Percentiles rank a stretch among this genome's conserved stretches.
phyloP scores from a whole-genome alignment of 2,797 vertebrate genomes.

The Tapera naevia region DNA sequence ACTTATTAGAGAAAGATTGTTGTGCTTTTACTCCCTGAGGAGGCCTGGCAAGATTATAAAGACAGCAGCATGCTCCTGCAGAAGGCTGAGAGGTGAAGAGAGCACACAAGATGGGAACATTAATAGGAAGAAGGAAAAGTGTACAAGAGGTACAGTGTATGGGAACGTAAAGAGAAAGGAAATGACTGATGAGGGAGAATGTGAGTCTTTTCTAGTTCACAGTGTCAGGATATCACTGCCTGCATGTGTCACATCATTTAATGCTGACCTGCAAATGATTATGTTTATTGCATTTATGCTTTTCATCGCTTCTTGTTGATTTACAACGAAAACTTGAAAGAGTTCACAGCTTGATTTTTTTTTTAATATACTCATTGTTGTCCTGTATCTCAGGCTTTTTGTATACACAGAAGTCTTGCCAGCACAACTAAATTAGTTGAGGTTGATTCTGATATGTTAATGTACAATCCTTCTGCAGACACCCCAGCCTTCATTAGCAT shows the following conservation, averaged over 20 bases:
- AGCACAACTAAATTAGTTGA: not conserved
- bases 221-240: not conserved
- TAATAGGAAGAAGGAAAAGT: not conserved
- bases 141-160: not conserved
- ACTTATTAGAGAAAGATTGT: not conserved
- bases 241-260: conserved; percentile 1
- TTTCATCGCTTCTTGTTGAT: not conserved
- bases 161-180: not conserved
- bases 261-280: conserved; percentile 29
- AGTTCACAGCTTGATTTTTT: not conserved
- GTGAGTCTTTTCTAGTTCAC: not conserved
- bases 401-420: not conserved
- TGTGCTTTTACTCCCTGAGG: not conserved
- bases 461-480: not conserved
- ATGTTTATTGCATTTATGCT: conserved; percentile 23
- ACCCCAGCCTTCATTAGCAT: not conserved
- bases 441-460: not conserved
- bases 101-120: not conserved
- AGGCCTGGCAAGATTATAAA: not conserved
- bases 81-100: not conserved
- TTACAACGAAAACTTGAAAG: not conserved
- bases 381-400: not conserved
- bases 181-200: not conserved
- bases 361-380: not conserved
- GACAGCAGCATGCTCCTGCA: not conserved